Percentiles rank a stretch among this genome's conserved stretches.
phyloP scores from a whole-genome alignment of 2,888 invertebrate species.

The Drosophila mayaguana region DNA sequence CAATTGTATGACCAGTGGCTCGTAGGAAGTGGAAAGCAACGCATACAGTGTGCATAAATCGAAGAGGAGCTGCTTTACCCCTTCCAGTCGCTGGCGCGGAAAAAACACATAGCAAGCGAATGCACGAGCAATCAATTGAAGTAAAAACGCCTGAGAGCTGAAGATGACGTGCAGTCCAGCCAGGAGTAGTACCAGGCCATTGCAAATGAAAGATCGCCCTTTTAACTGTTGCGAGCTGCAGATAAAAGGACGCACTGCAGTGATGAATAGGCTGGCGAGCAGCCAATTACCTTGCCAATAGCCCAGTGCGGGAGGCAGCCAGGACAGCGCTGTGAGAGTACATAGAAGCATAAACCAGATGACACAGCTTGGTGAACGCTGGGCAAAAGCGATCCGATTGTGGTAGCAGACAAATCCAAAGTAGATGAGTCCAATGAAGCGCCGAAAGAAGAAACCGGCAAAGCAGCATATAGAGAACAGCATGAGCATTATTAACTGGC shows the following conservation, averaged over 20 bases:
- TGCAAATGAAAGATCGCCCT: conserved; percentile 41
- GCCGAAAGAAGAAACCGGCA: conserved; percentile 69
- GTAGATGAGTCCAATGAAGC: conserved; percentile 69
- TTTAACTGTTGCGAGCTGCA: conserved; percentile 40
- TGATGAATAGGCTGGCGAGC: conserved; percentile 60
- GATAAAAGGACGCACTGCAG: conserved; percentile 48
- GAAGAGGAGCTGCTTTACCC: conserved; percentile 86
- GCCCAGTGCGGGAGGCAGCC: conserved; percentile 87
- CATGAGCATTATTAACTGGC: conserved; percentile 74
- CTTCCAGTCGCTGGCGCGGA: conserved; percentile 73
- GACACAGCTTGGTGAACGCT: conserved; percentile 68
- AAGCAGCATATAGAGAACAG: conserved; percentile 59
- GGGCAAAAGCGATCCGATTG: conserved; percentile 44
- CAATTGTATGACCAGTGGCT: conserved; percentile 91
- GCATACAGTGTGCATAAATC: conserved; percentile 88
- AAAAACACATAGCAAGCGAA: conserved; percentile 73
- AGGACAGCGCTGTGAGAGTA: conserved; percentile 89
- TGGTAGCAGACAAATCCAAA: conserved; percentile 62
- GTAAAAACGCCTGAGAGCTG: conserved; percentile 82
- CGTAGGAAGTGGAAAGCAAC: conserved; percentile 90
- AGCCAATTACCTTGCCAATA: conserved; percentile 57
- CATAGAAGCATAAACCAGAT: conserved; percentile 86
- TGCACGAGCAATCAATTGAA: conserved; percentile 88
- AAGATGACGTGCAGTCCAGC: conserved; percentile 68
- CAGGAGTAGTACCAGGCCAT: conserved; percentile 55